These are phyloP conservation scores for Acropternis orthonyx DNA, from an alignment of 2,797 vertebrate genomes.

Conservation along the genomic window DNA sequence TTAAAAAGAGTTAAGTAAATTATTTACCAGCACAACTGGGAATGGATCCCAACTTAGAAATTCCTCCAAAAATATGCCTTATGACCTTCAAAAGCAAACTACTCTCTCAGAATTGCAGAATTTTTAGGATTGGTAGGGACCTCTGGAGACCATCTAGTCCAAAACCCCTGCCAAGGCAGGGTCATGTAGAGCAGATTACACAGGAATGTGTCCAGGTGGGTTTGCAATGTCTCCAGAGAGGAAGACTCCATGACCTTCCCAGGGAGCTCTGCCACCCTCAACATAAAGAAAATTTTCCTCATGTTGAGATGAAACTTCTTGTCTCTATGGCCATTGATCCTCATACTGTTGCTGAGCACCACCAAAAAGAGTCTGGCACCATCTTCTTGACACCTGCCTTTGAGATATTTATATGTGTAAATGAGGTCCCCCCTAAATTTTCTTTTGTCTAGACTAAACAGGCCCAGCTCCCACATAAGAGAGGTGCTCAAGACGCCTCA, in stretches of 20 bases:
- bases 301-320: background rate
- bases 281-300: rapidly evolving
- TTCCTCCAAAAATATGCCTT: background rate
- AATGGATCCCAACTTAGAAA: background rate
- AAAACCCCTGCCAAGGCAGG: background rate
- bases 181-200: no score
- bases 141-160: background rate
- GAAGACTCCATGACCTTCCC: background rate
- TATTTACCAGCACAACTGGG: background rate
- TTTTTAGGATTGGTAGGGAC: background rate
- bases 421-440: background rate
- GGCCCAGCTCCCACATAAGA: background rate
- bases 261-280: background rate
- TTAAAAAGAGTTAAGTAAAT: background rate
- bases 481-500: no score
- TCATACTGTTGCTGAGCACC: rapidly evolving
- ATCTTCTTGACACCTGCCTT: rapidly evolving
- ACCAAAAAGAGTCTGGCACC: background rate
- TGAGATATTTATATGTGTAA: background rate
- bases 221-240: background rate
- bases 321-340: background rate
- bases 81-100: background rate
- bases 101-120: background rate
- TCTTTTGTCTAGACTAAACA: background rate
- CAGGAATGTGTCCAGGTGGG: background rate